Percentiles rank a stretch among this genome's conserved stretches.
These are phyloP conservation scores for Clarias macrocephalus DNA, from an alignment of 2,113 vertebrate species.

Conservation along the genomic window DNA sequence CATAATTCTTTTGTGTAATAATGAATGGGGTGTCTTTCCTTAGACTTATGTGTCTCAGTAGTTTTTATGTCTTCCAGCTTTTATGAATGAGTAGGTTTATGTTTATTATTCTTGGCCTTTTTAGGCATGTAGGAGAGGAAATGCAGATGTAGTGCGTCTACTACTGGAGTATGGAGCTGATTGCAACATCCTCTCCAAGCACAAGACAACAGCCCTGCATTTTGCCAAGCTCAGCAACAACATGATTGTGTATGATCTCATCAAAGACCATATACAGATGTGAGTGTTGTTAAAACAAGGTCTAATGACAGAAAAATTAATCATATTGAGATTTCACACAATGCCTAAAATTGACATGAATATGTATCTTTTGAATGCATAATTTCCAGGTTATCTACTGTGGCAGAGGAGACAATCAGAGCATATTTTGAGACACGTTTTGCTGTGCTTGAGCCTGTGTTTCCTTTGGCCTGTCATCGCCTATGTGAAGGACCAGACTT, in stretches of 20 bases:
- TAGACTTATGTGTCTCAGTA: not conserved
- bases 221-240: constrained; percentile 92
- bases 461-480: constrained; percentile 90
- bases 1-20: no score
- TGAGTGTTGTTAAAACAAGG: constrained; percentile 69
- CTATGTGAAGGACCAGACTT: constrained; percentile 95
- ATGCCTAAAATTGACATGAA: not conserved
- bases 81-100: not conserved
- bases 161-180: constrained; percentile 93
- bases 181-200: constrained; percentile 92
- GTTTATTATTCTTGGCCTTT: not conserved
- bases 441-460: constrained; percentile 84
- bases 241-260: constrained; percentile 82
- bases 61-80: not conserved
- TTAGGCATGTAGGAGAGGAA: constrained; percentile 94
- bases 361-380: not conserved
- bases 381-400: constrained; percentile 79
- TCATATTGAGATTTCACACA: not conserved
- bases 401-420: constrained; percentile 88
- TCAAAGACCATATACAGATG: constrained; percentile 86
- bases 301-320: no score
- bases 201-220: constrained; percentile 86
- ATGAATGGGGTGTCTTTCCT: not conserved
- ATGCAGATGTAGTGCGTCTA: constrained; percentile 89
- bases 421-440: constrained; percentile 90